Conservation (phyloP, 2,888 invertebrate species). For the Lamellibrachia satsuma region DNA sequence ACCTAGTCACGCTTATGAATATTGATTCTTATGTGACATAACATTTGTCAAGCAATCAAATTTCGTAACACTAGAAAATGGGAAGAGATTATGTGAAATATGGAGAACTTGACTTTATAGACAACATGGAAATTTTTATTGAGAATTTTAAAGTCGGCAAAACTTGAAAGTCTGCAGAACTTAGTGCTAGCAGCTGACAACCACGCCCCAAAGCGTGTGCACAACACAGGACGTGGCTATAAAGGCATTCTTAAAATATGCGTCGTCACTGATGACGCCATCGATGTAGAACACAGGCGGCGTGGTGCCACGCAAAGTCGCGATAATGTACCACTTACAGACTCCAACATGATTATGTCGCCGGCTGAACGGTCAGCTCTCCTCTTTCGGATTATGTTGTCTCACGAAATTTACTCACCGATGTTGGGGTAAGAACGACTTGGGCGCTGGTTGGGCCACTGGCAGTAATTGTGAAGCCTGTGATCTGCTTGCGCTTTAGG, state of each 20-base stretch:
- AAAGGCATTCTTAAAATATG: not conserved
- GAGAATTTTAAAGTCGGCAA: no score
- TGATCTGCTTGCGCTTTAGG: constrained; percentile 1
- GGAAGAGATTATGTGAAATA: no score
- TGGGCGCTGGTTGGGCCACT: not conserved
- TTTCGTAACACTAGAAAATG: no score
- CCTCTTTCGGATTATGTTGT: not conserved
- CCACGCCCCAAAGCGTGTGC: not conserved
- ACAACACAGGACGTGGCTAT: not conserved
- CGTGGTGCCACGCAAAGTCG: not conserved
- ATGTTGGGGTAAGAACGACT: not conserved
- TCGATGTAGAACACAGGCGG: not conserved
- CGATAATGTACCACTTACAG: not conserved
- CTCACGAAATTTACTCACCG: not conserved
- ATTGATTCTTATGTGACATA: no score
- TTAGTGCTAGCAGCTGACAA: no score
- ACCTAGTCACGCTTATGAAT: no score
- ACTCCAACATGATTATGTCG: not conserved
- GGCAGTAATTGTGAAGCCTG: not conserved
- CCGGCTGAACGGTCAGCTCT: not conserved
- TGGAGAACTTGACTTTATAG: no score
- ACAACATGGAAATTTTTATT: no score
- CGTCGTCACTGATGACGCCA: not conserved
- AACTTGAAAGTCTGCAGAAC: no score
- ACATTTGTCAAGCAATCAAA: no score